Percentiles rank a stretch among this genome's conserved stretches.
Conservation (phyloP, 2,113 vertebrate species). For the Anser cygnoides region DNA sequence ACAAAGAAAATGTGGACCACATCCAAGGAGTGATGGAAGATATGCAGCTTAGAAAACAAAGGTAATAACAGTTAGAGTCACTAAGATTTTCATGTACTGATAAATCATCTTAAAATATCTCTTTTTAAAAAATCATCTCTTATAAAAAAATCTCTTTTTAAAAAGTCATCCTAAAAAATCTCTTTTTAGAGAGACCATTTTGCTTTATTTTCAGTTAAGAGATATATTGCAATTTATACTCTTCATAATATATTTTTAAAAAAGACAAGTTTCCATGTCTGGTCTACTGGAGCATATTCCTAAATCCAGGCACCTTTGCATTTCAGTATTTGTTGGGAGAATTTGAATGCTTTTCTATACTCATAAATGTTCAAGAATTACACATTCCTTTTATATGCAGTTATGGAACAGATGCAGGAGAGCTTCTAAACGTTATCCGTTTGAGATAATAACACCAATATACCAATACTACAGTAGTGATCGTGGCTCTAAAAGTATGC, state of each 20-base stretch:
- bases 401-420: background rate
- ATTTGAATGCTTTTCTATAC: background rate
- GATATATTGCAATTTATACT: background rate
- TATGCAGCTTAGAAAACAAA: slow-evolving; percentile 98
- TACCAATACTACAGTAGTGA: background rate
- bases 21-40: slow-evolving; percentile 97
- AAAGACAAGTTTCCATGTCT: background rate
- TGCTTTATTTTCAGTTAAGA: background rate
- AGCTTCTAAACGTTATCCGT: background rate
- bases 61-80: slow-evolving; percentile 68
- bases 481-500: background rate
- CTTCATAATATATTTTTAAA: background rate
- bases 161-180: background rate
- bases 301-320: background rate
- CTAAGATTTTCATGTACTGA: background rate
- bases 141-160: no score
- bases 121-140: background rate
- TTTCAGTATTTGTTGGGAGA: background rate
- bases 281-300: background rate
- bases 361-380: background rate
- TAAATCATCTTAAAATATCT: background rate
- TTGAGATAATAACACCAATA: background rate
- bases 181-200: background rate
- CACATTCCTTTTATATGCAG: background rate
- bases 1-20: slow-evolving; percentile 93